These are phyloP conservation scores for Lydus trimaculatus DNA, from an alignment of 2,888 invertebrate species.

Conservation along the genomic window DNA sequence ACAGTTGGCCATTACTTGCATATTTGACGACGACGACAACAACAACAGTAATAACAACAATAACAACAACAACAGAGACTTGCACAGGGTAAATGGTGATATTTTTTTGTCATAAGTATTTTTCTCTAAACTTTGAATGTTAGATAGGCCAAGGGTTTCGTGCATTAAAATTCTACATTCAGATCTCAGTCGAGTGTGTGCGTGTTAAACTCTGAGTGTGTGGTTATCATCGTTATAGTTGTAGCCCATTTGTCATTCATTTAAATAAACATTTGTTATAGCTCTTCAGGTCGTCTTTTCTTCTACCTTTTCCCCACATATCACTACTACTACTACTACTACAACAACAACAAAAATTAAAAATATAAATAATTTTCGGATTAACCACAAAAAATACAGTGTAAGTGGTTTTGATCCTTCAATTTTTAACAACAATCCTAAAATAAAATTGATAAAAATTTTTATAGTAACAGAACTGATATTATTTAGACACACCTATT, in stretches of 20 bases:
- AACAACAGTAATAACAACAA: conserved; percentile 42
- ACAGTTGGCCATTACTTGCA: conserved; percentile 63
- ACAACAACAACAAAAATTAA: neutral
- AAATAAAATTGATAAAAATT: conserved; percentile 42
- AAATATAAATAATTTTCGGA: neutral
- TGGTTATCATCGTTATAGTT: conserved; percentile 55
- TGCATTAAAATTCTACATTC: conserved; percentile 60
- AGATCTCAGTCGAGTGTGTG: conserved; percentile 56
- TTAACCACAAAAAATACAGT: conserved; percentile 43
- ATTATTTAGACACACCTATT: conserved; percentile 47
- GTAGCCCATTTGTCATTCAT: conserved; percentile 58
- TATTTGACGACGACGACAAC: conserved; percentile 41
- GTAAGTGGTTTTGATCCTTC: conserved; percentile 40
- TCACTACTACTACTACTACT: conserved; percentile 50
- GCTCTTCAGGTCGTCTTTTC: conserved; percentile 56
- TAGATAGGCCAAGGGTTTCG: conserved; percentile 63
- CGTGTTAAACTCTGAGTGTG: conserved; percentile 54
- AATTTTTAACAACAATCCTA: conserved; percentile 17
- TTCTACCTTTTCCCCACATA: conserved; percentile 54
- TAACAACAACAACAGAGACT: conserved; percentile 61
- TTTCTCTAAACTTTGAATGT: conserved; percentile 62
- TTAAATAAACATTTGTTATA: conserved; percentile 60
- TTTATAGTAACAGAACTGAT: conserved; percentile 52
- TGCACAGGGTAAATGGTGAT: conserved; percentile 65
- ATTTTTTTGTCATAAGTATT: conserved; percentile 64